Evolutionary conservation across 2,888 invertebrate species (phyloP), one percentile per base, ranked within the genome.

Genomic region (Nineta flava): DNA sequence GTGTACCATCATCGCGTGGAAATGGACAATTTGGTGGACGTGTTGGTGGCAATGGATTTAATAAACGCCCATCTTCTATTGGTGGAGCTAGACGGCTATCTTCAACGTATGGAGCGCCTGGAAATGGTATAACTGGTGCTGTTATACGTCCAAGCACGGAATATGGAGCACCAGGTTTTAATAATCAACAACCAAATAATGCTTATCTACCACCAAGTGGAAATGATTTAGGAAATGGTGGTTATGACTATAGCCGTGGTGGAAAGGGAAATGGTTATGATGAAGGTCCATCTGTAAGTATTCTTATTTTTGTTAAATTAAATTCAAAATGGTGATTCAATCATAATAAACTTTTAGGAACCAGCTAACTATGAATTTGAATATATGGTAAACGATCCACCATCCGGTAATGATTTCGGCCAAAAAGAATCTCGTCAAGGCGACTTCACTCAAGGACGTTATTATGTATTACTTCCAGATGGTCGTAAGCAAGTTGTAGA

Each of bases 381-480:
- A 17, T 82, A 81, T 62, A 70, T 72, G 40, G 81, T 82, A 1
- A 74, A 75, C 57, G 79, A 80, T 57, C 68, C 70, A 1, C 65
- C 72, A 50, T 78, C 77, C 0, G 81, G 81, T 1, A 80, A 81
- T 54, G 79, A 82, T 58, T 81, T 79, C 64, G 81, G 80, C 0
- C 81, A 81, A 57, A 70, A 74, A 15, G 80, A 81, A 59, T 70
- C 73, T 9, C 76, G 79, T 57, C 74, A 73, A 57, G 80, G 80
- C 2, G 73, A 77, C n/a, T 75, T 74, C 0, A 79, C 79, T 12
- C 75, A 74, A 53, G 81, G 81, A 10, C 78, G 77, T 60, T 82
- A 82, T 65, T 69, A 76, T 56, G 81, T 81, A 54, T 72, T 76
- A 57, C 69, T 82, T 38, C 81, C 82, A 0, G 81, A 81, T 54